Conservation (phyloP, 37 sponge, comb jelly and placozoan genomes). For the Ianthella basta region DNA sequence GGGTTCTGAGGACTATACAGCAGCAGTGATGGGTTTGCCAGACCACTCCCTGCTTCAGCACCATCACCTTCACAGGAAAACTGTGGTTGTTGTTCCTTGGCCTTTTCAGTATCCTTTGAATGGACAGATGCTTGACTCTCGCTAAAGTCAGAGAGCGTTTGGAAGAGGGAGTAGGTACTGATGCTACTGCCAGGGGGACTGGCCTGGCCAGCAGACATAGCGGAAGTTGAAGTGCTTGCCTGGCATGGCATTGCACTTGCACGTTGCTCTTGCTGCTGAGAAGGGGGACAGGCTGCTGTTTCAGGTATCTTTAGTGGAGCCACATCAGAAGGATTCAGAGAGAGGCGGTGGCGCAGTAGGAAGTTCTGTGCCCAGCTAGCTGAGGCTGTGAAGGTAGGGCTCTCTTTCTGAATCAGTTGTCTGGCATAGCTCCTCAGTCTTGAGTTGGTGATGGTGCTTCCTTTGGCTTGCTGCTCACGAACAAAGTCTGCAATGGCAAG, state of each 20-base stretch:
- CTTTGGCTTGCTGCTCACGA: conserved; percentile 37
- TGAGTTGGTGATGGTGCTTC: conserved; percentile 59
- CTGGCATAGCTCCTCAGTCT: conserved; percentile 72
- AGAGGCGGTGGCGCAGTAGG: conserved; percentile 64
- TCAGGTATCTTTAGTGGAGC: not conserved
- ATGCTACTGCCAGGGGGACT: not conserved
- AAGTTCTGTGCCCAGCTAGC: conserved; percentile 93
- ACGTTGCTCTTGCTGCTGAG: not conserved
- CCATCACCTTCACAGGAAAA: not conserved
- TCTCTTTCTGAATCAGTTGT: conserved; percentile 64
- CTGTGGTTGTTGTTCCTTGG: too few relatives aligned
- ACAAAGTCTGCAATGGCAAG: conserved; percentile 68
- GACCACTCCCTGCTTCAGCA: not conserved
- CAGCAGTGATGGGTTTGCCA: not conserved
- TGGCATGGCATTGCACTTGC: not conserved
- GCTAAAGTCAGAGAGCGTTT: not conserved
- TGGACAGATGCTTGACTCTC: not conserved
- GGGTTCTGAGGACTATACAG: not conserved
- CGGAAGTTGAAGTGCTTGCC: not conserved
- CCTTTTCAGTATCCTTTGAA: not conserved
- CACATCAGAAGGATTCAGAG: conserved; percentile 14
- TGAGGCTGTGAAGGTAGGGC: conserved; percentile 77
- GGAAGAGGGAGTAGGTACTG: not conserved
- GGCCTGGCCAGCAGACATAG: not conserved
- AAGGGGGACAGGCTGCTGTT: not conserved